Evolutionary conservation across 2,888 invertebrate species (phyloP), one percentile per base, ranked within the genome.

Genomic region (Tethea ocularis): DNA sequence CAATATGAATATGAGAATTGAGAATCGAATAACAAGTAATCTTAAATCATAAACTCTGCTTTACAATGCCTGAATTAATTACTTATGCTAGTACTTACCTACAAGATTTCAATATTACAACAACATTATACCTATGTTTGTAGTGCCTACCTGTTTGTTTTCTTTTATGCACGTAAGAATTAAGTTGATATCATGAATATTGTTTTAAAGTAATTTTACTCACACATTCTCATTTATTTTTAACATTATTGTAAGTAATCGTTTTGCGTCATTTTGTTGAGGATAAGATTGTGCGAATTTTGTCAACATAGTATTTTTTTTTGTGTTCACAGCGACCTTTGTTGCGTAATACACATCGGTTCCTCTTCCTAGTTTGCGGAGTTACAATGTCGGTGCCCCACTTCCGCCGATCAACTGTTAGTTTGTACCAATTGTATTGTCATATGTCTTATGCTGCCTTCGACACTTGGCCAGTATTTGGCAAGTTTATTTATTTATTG

Each of bases 361-460:
- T 89, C 89, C 89, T 89, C 87, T 89, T 90, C 91, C 89, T 90
- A 72, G 78, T 82, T 33, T 54, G 13, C 20, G 75, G 55, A 67
- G 62, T 67, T 72, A 83, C 80, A 84, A 81, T 83, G 75, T 70
- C 79, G 64, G 64, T 69, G 75, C 67, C 71, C 71, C 66, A 80
- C 84, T 89, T 90, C 86, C 85, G 85, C 69, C 66, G 82, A 74
- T 71, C 73, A 66, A 69, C 66, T 68, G 67, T 78, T 78, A 70
- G 61, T 69, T 57, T 33, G 20, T 11, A 23, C 20, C 54, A 15
- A 15, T 26, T 15, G 41, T 41, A 36, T 36, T 36, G 36, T 36
- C 7, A 13, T 36, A 7, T 5, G 17, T 41, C 17, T 10, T 46
- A 41, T 11, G n/a, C n/a, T n/a, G n/a, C n/a, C n/a, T n/a, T n/a